These are phyloP conservation scores for Balaenoptera acutorostrata DNA, from an alignment of 2,113 vertebrate species.

Conservation along the genomic window DNA sequence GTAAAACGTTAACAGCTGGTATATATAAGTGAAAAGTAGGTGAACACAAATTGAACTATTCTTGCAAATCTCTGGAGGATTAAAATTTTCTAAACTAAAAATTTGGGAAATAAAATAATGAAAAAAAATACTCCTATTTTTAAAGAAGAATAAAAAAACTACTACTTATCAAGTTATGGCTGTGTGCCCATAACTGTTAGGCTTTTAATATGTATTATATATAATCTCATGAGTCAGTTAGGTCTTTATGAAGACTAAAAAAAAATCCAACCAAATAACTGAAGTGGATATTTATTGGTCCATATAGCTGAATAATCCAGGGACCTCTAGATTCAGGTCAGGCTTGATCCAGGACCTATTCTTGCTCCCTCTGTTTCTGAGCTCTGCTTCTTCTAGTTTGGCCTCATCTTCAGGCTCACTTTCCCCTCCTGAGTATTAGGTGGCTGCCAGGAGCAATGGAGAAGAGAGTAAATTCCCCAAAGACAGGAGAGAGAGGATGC, in stretches of 20 bases:
- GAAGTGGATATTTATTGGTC: neutral
- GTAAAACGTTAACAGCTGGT: neutral
- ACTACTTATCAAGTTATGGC: neutral
- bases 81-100: neutral
- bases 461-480: neutral
- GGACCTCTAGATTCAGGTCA: neutral
- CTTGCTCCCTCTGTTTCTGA: neutral
- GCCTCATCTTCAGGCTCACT: neutral
- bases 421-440: neutral
- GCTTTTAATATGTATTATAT: neutral
- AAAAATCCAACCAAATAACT: neutral
- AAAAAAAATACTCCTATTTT: neutral
- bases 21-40: neutral
- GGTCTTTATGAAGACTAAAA: neutral
- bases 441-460: too few relatives aligned
- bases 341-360: slow-evolving; percentile 30
- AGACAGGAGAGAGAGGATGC: neutral
- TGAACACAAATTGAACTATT: neutral
- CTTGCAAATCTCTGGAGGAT: neutral
- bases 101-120: neutral
- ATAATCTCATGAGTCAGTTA: neutral
- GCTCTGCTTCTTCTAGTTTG: neutral
- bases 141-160: neutral
- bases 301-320: neutral
- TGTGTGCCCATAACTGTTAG: neutral